Base-by-base conservation (phyloP, 2,888 invertebrate genomes). In the Protonemura montana region DNA sequence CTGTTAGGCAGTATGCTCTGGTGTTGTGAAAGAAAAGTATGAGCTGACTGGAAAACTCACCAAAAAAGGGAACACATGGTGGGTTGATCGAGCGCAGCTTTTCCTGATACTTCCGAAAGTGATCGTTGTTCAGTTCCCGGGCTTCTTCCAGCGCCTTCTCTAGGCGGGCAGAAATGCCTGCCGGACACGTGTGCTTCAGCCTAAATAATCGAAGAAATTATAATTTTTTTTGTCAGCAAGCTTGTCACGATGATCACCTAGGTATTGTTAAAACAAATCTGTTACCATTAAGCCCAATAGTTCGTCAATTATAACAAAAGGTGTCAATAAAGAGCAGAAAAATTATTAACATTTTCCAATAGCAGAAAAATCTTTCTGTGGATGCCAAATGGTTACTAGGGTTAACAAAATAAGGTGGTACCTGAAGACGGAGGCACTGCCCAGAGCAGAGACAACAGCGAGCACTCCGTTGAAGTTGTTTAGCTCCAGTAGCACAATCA, bases 401-500 rank as follows among this genome's bases (percentile, higher is more conserved):
- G n/a, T n/a, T n/a, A n/a, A n/a, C n/a, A n/a, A n/a, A n/a, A n/a
- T n/a, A n/a, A n/a, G n/a, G n/a, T n/a, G n/a, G 85, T 99, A 93
- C 35, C 99, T 93, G 91, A 96, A 96, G 83, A 99, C 98, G 85
- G 98, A 96, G 21, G 99, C 98, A 76, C 97, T 97, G 86, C 95
- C 96, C 92, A 98, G 95, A 42, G 99, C 99, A 87, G 98, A 96
- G 84, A 97, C 96, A 87, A 98, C 96, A 59, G 98, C 98, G 86
- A 99, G 93, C 86, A 99, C 97, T 0, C 98, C 99, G 92, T 98
- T 99, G 92, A 99, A 99, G 93, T 99, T 99, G 92, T 99, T 99
- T 88, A 99, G 93, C 91, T 99, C 98, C 88, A 97, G 95, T 90
- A 99, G 94, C 87, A 98, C 98, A 90, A 96, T 94, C 96, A 98